Percentiles rank a stretch among this genome's conserved stretches.
Evolutionary conservation across 2,113 vertebrate genomes (phyloP).

Genomic region (Melanostigma gelatinosum): DNA sequence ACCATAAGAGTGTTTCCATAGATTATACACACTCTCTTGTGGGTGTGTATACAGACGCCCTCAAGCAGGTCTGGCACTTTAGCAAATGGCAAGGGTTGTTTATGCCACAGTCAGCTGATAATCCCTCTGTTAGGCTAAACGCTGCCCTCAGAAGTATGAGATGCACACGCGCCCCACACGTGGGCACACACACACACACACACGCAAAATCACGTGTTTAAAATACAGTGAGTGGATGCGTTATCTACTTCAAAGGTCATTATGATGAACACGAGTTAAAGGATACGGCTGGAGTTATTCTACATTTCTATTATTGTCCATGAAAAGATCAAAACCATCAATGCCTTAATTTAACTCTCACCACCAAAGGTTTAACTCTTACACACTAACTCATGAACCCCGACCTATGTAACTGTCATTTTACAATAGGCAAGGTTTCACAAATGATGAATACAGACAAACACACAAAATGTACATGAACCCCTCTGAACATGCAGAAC

Average conservation of each 20-base stretch:
- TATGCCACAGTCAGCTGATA: conserved; percentile 76
- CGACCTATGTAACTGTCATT: neutral
- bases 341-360: neutral
- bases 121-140: conserved; percentile 67
- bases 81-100: conserved; percentile 74
- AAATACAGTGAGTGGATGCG: conserved; percentile 23
- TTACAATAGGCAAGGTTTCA: neutral
- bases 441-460: neutral
- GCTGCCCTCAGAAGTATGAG: conserved; percentile 49
- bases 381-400: neutral
- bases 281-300: neutral
- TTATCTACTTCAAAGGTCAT: conserved; percentile 23
- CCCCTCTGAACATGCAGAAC: neutral
- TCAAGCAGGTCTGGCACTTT: conserved; percentile 72
- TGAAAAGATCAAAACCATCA: neutral
- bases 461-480: neutral
- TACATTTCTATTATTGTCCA: neutral
- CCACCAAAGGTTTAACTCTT: neutral
- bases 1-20: conserved; percentile 83
- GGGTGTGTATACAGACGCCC: conserved; percentile 79
- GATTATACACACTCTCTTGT: conserved; percentile 84
- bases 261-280: neutral
- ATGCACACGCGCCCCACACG: neutral
- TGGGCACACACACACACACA: conserved; percentile 15
- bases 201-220: conserved; percentile 2